Evolutionary conservation across 2,797 vertebrate species (phyloP).

Genomic region (Luscinia megarhynchos): DNA sequence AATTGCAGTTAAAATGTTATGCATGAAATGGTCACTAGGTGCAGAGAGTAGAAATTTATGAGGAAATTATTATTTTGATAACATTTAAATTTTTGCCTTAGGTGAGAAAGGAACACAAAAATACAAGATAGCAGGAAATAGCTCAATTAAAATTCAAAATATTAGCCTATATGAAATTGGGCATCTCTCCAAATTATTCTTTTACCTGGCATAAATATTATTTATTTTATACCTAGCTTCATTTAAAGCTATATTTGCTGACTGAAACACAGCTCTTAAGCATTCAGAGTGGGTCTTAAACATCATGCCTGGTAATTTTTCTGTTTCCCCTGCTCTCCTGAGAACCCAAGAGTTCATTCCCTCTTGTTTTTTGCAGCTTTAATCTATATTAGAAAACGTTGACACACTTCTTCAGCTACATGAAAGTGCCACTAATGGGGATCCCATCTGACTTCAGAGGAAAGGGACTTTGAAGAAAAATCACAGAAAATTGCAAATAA

Average conservation of each 20-base stretch:
- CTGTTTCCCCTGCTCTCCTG: neutral
- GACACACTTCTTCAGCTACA: constrained; percentile 27
- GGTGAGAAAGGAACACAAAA: neutral
- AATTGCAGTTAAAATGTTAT: neutral
- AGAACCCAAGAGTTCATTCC: neutral
- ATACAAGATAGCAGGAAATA: neutral
- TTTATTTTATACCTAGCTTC: constrained; percentile 3
- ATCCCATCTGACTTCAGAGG: constrained; percentile 17
- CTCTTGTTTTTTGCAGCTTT: constrained; percentile 29
- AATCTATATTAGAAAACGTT: constrained; percentile 26
- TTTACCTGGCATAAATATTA: neutral
- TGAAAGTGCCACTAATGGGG: constrained; percentile 23
- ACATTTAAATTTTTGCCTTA: neutral
- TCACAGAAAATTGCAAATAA: constrained; percentile 27
- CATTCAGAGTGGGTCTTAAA: neutral
- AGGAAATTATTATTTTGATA: neutral
- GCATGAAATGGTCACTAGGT: neutral
- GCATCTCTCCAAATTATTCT: neutral
- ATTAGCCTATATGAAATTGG: neutral
- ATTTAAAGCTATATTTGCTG: neutral
- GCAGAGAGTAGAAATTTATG: neutral
- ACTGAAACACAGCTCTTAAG: neutral
- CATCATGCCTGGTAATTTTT: neutral
- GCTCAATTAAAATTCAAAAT: neutral
- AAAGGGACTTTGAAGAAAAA: constrained; percentile 44